A percentile compares a stretch with the other conserved stretches of the same genome.
These are phyloP conservation scores for Pachycephus smyrnensis DNA, from an alignment of 2,888 invertebrate species.

Conservation along the genomic window DNA sequence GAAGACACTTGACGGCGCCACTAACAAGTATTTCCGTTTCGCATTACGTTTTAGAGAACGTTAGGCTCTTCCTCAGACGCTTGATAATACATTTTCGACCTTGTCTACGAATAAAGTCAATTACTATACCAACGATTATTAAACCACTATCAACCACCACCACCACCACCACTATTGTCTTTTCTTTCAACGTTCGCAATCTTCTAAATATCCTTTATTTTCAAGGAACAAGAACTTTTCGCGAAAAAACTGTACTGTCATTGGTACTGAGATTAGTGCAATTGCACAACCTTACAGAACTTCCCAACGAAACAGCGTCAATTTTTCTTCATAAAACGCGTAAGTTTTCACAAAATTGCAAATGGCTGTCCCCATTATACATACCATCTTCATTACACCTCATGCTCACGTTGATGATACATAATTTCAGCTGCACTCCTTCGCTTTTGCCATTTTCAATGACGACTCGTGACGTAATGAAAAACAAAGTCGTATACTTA, in stretches of 20 bases:
- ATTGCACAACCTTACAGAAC: neutral
- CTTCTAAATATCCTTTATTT: neutral
- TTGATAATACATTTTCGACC: neutral
- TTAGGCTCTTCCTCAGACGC: neutral
- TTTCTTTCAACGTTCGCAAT: neutral
- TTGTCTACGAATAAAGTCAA: neutral
- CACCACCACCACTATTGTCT: neutral
- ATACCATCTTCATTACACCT: neutral
- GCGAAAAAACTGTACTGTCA: neutral
- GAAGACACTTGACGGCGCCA: slow-evolving; percentile 1
- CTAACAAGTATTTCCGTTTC: slow-evolving; percentile 4
- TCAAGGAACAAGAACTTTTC: neutral
- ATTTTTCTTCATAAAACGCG: neutral
- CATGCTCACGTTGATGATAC: neutral
- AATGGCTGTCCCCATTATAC: neutral
- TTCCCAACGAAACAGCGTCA: neutral
- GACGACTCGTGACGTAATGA: neutral
- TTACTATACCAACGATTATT: neutral
- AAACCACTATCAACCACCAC: neutral
- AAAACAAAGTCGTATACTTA: neutral
- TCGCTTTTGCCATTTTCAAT: neutral
- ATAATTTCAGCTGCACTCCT: neutral
- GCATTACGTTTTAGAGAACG: slow-evolving; percentile 6
- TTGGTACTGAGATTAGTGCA: neutral
- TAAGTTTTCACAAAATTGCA: neutral